These are phyloP conservation scores for Gymnogyps californianus DNA, from an alignment of 2,113 vertebrate genomes.

Conservation along the genomic window DNA sequence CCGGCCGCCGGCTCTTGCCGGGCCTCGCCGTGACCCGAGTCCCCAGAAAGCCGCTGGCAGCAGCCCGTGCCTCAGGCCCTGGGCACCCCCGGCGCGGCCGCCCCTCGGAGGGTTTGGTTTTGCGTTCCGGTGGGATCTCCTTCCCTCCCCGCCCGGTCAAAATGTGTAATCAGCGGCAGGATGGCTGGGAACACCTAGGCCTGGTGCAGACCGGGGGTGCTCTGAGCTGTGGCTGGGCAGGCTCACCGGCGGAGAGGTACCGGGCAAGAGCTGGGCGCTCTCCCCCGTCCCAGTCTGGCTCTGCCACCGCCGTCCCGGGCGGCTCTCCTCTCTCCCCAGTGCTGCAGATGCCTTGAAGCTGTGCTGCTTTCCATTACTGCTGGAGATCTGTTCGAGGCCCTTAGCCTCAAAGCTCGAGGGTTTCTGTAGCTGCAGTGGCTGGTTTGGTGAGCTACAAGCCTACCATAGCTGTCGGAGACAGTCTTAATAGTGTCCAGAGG, in stretches of 20 bases:
- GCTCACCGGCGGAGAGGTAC: neutral
- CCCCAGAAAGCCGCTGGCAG: neutral
- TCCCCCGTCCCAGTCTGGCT: neutral
- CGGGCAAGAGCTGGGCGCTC: fast-evolving
- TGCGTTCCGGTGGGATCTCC: neutral
- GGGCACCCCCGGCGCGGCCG: too few relatives aligned
- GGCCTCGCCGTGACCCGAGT: too few relatives aligned
- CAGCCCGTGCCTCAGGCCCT: neutral
- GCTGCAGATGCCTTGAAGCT: fast-evolving
- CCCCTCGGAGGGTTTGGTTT: neutral
- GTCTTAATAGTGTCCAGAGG: fast-evolving
- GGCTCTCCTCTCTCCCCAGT: neutral
- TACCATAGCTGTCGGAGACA: fast-evolving
- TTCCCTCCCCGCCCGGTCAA: fast-evolving
- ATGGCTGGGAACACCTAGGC: fast-evolving
- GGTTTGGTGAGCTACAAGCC: neutral
- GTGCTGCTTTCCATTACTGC: neutral
- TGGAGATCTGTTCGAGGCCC: neutral
- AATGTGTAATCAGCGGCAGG: fast-evolving
- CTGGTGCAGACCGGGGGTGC: neutral
- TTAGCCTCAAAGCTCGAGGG: neutral
- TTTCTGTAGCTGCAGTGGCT: neutral
- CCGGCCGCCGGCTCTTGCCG: too few relatives aligned
- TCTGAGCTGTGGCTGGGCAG: neutral
- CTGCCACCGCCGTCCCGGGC: fast-evolving